Percentiles rank a stretch among this genome's conserved stretches.
Evolutionary conservation across 2,888 invertebrate species (phyloP).

Genomic region (Apantesis nais): DNA sequence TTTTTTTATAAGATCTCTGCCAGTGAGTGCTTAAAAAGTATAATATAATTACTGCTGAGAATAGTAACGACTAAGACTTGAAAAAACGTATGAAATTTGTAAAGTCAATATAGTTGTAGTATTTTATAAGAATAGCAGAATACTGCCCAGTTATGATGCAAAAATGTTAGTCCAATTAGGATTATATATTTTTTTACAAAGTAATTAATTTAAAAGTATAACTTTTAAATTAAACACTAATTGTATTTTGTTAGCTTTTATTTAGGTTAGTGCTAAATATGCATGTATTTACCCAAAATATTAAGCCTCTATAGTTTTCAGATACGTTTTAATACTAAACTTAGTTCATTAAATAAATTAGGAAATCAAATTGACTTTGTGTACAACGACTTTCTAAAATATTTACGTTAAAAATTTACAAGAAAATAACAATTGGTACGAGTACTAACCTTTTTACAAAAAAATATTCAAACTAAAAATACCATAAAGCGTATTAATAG

Average conservation of each 20-base stretch:
- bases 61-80: not conserved
- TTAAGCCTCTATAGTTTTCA: not conserved
- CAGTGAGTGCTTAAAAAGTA: slow-evolving; percentile 16
- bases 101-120: slow-evolving; percentile 7
- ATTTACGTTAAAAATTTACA: not conserved
- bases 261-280: slow-evolving; percentile 39
- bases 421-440: not conserved
- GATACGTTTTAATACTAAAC: not conserved
- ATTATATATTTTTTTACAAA: not conserved
- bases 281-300: slow-evolving; percentile 35
- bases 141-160: not conserved
- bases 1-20: slow-evolving; percentile 16
- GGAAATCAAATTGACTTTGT: not conserved
- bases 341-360: not conserved
- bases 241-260: slow-evolving; percentile 28
- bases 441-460: not conserved
- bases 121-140: slow-evolving; percentile 10
- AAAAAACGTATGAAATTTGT: not conserved
- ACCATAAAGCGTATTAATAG: not conserved
- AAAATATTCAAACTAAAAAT: not conserved
- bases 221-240: slow-evolving; percentile 7
- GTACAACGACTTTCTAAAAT: not conserved
- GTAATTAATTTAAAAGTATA: slow-evolving; percentile 1
- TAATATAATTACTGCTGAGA: slow-evolving; percentile 4
- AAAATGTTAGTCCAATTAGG: slow-evolving; percentile 4